Conservation (phyloP, 2,797 vertebrate genomes). For the Spinus pinus region DNA sequence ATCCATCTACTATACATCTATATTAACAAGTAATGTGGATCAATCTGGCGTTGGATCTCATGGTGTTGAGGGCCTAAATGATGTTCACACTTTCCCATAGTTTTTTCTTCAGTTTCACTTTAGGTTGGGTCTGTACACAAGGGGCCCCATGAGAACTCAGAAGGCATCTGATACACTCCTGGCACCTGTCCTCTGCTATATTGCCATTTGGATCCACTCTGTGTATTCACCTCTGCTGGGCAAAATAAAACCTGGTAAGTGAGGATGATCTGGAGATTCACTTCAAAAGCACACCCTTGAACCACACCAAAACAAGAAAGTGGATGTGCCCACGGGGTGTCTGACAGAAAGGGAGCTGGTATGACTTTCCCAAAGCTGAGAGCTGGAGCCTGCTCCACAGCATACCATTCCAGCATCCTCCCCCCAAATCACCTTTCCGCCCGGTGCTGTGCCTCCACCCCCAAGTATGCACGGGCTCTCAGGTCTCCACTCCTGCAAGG, state of each 20-base stretch:
- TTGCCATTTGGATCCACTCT: not conserved
- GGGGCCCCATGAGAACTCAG: not conserved
- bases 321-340: not conserved
- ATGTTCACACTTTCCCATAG: not conserved
- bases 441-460: not conserved
- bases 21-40: not conserved
- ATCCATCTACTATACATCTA: not conserved
- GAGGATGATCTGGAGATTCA: not conserved
- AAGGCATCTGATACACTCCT: accelerated
- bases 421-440: not conserved
- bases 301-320: not conserved
- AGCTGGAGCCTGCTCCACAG: not conserved
- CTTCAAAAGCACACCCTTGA: not conserved
- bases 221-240: not conserved
- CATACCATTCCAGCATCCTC: not conserved
- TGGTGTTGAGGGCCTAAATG: not conserved
- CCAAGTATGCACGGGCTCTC: not conserved
- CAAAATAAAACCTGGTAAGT: not conserved
- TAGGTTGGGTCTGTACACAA: not conserved
- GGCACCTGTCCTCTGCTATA: not conserved
- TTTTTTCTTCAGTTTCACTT: not conserved
- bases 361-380: not conserved
- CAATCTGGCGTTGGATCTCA: not conserved
- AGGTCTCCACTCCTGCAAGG: not conserved
- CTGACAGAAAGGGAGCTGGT: not conserved